Percentiles rank a stretch among this genome's conserved stretches.
Evolutionary conservation across 2,113 vertebrate species (phyloP).

Genomic region (Brachyhypopomus gauderio): DNA sequence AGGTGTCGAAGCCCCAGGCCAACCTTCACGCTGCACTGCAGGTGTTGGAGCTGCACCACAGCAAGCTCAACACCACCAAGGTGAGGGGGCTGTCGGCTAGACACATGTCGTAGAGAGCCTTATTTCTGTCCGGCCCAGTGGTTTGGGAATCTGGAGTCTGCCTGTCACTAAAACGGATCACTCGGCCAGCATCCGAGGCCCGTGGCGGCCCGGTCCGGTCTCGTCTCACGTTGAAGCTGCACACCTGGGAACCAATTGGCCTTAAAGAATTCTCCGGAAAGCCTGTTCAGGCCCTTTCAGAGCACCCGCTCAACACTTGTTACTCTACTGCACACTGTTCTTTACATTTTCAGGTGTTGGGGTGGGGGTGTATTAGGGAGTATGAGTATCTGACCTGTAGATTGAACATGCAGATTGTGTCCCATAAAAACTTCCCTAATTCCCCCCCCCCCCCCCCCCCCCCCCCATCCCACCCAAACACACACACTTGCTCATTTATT

Average conservation of each 20-base stretch:
- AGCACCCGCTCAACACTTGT: too few relatives aligned
- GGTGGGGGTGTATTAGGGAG: too few relatives aligned
- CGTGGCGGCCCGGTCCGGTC: neutral
- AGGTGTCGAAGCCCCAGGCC: slow-evolving; percentile 87
- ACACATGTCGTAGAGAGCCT: neutral
- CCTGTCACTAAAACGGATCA: slow-evolving; percentile 51
- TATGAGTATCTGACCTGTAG: neutral
- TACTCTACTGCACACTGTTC: neutral
- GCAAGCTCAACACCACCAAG: slow-evolving; percentile 96
- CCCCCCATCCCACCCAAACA: too few relatives aligned
- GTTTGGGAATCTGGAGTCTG: neutral
- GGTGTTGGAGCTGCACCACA: slow-evolving; percentile 93
- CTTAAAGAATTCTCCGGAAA: too few relatives aligned
- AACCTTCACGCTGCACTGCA: slow-evolving; percentile 92
- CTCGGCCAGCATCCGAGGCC: too few relatives aligned
- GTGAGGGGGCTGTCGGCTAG: slow-evolving; percentile 62
- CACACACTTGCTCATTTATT: slow-evolving; percentile 30
- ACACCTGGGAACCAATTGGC: too few relatives aligned
- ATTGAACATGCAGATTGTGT: neutral
- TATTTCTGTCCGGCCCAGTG: neutral
- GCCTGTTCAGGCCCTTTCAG: too few relatives aligned
- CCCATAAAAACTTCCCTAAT: neutral
- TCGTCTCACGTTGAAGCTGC: too few relatives aligned
- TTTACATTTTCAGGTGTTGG: neutral
- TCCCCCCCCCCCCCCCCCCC: too few relatives aligned